Conservation (phyloP, 1,140 invertebrate genomes). For the Melanaphis sacchari region DNA sequence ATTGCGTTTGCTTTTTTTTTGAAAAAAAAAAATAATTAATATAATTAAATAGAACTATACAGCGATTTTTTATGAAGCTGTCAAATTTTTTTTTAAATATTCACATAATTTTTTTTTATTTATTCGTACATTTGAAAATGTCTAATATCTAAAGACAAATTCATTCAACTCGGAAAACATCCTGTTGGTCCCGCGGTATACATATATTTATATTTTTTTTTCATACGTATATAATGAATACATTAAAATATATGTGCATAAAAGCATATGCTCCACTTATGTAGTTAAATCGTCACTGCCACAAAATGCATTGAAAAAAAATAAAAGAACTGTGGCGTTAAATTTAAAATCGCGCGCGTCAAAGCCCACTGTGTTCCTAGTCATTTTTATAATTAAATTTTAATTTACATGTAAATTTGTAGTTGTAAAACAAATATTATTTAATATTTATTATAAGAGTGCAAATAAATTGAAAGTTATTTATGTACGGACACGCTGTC, state of each 20-base stretch:
- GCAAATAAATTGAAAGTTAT: slow-evolving; percentile 46
- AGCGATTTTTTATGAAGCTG: slow-evolving; percentile 57
- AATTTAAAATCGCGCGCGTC: slow-evolving; percentile 30
- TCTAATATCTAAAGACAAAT: slow-evolving; percentile 33
- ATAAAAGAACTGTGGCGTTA: slow-evolving; percentile 31
- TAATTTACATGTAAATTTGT: slow-evolving; percentile 55
- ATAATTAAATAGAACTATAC: slow-evolving; percentile 39
- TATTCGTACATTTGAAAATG: slow-evolving; percentile 34
- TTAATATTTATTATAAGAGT: slow-evolving; percentile 54
- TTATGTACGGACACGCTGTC: slow-evolving; percentile 38
- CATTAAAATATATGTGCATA: slow-evolving; percentile 30
- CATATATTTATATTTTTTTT: slow-evolving; percentile 15
- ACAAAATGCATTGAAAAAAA: slow-evolving; percentile 36
- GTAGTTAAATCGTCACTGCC: slow-evolving; percentile 52
- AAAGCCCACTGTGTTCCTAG: slow-evolving; percentile 57
- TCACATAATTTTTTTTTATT: slow-evolving; percentile 49
- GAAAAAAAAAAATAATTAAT: slow-evolving; percentile 1
- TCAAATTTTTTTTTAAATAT: slow-evolving; percentile 49
- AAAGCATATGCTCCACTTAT: slow-evolving; percentile 9
- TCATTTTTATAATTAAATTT: slow-evolving; percentile 58
- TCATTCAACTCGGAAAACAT: slow-evolving; percentile 26
- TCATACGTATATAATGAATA: slow-evolving; percentile 23
- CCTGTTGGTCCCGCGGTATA: slow-evolving; percentile 34
- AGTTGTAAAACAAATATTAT: slow-evolving; percentile 49
- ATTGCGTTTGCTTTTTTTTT: slow-evolving; percentile 25